These are phyloP conservation scores for Haplochromis burtoni DNA, from an alignment of 2,113 vertebrate genomes.

Conservation along the genomic window DNA sequence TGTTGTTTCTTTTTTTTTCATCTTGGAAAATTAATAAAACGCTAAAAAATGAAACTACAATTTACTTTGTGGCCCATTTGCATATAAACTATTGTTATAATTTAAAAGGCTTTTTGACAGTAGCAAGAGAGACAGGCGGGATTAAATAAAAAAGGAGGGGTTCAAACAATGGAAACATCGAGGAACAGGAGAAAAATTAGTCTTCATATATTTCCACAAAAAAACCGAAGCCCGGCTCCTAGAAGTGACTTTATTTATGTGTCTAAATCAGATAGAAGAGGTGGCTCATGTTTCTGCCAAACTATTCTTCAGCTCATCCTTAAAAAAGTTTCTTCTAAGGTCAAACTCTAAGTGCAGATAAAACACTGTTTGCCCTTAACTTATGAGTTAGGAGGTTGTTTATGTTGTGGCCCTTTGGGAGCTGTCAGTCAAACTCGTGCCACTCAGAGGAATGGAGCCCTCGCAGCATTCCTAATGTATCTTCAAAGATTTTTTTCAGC, in stretches of 20 bases:
- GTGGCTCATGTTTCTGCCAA: not conserved
- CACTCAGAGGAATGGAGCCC: not conserved
- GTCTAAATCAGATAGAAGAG: not conserved
- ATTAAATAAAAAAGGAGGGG: not conserved
- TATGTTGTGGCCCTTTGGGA: not conserved
- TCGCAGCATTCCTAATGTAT: not conserved
- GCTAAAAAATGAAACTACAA: not conserved
- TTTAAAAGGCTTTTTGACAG: not conserved
- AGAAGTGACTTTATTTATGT: not conserved
- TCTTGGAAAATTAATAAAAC: not conserved
- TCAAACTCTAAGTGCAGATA: not conserved
- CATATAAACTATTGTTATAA: not conserved
- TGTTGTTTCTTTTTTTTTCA: not conserved
- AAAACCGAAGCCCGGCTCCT: not conserved
- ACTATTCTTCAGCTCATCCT: not conserved
- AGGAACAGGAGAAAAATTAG: not conserved
- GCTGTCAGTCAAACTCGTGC: not conserved
- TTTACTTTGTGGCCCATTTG: not conserved
- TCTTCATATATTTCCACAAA: not conserved
- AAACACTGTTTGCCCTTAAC: not conserved
- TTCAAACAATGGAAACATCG: not conserved
- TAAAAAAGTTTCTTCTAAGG: not conserved
- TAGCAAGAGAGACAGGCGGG: not conserved
- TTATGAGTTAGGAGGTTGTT: not conserved
- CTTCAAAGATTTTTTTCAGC: not conserved